Conservation (phyloP, 2,888 invertebrate species). For the Pyralis farinalis region DNA sequence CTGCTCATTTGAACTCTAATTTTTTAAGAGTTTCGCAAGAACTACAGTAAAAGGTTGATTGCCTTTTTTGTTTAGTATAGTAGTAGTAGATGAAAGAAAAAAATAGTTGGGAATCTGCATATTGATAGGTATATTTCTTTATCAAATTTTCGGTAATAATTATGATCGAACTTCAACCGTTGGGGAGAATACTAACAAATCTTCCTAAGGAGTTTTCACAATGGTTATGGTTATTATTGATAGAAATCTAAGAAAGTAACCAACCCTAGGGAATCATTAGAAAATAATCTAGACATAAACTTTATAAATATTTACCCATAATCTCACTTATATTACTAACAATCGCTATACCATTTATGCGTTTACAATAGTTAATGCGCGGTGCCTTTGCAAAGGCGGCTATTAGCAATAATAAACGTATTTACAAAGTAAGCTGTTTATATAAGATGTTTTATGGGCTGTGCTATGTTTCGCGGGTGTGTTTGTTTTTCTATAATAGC, state of each 20-base stretch:
- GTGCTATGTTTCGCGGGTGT: neutral
- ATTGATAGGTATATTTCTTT: no score
- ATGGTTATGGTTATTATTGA: no score
- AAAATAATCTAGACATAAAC: conserved; percentile 11
- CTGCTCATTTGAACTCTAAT: no score
- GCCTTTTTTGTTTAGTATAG: no score
- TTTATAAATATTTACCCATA: conserved; percentile 31
- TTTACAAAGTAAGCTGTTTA: conserved; percentile 30
- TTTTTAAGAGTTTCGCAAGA: no score
- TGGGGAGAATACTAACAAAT: no score
- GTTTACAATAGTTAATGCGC: conserved; percentile 57
- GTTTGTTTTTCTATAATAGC: neutral
- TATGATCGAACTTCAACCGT: no score
- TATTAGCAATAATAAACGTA: conserved; percentile 39
- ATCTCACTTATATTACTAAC: conserved; percentile 34
- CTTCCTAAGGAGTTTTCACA: no score
- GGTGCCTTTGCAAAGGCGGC: conserved; percentile 31
- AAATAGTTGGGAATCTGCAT: no score
- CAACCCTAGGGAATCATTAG: conserved; percentile 12
- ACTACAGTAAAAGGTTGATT: no score
- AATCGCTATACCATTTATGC: conserved; percentile 41
- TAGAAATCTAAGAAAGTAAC: neutral
- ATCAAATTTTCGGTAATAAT: no score
- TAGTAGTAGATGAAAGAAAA: no score
- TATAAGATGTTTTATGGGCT: neutral